phyloP scores from a whole-genome alignment of 2,888 invertebrate genomes.

The Adineta ricciae region DNA sequence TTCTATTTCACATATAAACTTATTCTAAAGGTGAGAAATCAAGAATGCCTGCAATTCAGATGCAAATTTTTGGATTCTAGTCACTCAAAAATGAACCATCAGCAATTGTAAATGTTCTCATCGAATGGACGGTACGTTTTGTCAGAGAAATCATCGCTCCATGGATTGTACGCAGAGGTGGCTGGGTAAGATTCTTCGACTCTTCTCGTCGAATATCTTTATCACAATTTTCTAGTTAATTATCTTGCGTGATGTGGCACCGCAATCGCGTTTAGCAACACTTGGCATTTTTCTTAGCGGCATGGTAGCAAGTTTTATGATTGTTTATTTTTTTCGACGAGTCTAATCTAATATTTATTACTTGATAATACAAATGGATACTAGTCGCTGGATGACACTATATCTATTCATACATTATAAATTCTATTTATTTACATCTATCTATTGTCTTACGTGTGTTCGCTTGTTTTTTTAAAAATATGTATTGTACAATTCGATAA shows the following conservation, averaged over 20 bases:
- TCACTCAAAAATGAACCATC: not conserved
- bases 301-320: not conserved
- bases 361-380: not conserved
- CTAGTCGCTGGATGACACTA: not conserved
- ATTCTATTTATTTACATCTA: not conserved
- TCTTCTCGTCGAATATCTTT: too few species aligned
- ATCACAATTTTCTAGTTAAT: not conserved
- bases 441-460: not conserved
- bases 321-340: not conserved
- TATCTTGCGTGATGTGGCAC: not conserved
- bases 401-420: not conserved
- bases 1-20: slow-evolving; percentile 50
- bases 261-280: not conserved
- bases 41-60: too few species aligned
- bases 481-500: not conserved
- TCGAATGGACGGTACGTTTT: slow-evolving; percentile 47
- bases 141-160: slow-evolving; percentile 44
- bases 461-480: not conserved
- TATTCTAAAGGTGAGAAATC: slow-evolving; percentile 41
- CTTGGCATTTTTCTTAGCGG: not conserved
- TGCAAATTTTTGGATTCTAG: not conserved
- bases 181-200: slow-evolving; percentile 45
- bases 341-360: not conserved
- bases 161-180: slow-evolving; percentile 47
- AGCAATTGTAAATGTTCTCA: slow-evolving; percentile 37